phyloP scores from a whole-genome alignment of 2,797 vertebrate species.

The Coranthus polyacanthus region DNA sequence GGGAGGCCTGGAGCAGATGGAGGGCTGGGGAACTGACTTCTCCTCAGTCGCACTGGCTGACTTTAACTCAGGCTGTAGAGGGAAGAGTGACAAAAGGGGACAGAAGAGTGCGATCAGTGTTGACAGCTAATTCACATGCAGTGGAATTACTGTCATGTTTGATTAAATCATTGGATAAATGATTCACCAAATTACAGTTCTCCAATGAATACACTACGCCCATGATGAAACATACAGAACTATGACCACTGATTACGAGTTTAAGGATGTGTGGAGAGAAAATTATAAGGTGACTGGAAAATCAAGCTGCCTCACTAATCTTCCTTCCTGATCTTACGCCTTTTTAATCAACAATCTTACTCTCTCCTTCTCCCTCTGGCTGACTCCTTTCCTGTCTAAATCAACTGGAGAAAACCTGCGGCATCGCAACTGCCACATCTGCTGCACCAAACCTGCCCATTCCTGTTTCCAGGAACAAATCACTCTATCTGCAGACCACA shows the following conservation, averaged over 20 bases:
- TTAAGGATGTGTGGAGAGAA: constrained; percentile 52
- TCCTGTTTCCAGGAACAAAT: constrained; percentile 45
- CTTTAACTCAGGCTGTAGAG: constrained; percentile 64
- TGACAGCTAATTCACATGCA: constrained; percentile 73
- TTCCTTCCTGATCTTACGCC: constrained; percentile 66
- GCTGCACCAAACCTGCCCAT: constrained; percentile 38
- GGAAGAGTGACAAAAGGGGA: constrained; percentile 53
- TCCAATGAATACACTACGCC: constrained; percentile 35
- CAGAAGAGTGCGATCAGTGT: constrained; percentile 52
- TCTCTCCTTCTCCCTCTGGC: constrained; percentile 41
- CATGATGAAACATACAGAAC: constrained; percentile 55
- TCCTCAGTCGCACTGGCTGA: constrained; percentile 54
- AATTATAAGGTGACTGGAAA: constrained; percentile 73
- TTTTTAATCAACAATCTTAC: constrained; percentile 74
- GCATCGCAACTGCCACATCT: constrained; percentile 30
- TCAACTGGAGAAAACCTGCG: constrained; percentile 59
- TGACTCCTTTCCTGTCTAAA: constrained; percentile 48
- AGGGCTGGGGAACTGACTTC: constrained; percentile 55
- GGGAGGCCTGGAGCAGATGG: constrained; percentile 73
- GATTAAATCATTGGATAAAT: constrained; percentile 71
- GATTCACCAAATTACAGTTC: constrained; percentile 67
- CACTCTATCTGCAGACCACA: constrained; percentile 33
- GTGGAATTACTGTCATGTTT: constrained; percentile 69
- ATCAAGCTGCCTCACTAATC: constrained; percentile 71
- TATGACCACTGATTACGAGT: constrained; percentile 69